phyloP scores from a whole-genome alignment of 2,797 vertebrate genomes.

The Oreonectes daqikongensis region DNA sequence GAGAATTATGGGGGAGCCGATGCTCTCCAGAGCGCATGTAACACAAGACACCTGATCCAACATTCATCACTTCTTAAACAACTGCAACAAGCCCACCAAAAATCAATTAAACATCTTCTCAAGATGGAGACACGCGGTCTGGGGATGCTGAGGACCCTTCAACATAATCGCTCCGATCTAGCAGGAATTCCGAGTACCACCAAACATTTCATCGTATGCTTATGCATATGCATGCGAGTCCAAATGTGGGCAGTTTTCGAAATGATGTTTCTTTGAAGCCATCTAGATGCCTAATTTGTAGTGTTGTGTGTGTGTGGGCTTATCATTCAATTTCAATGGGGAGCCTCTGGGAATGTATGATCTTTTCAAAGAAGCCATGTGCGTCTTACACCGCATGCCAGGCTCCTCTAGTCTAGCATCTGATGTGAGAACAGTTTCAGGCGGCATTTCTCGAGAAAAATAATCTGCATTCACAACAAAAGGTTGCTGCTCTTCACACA shows the following conservation, averaged over 20 bases:
- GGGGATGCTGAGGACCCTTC: constrained; percentile 34
- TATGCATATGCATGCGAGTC: constrained; percentile 14
- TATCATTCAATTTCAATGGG: constrained; percentile 17
- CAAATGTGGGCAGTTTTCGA: constrained; percentile 33
- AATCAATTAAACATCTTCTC: constrained; percentile 57
- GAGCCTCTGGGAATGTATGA: constrained; percentile 35
- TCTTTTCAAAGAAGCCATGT: constrained; percentile 43
- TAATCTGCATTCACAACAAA: constrained; percentile 20
- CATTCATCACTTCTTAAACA: constrained; percentile 58
- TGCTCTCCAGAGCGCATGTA: constrained; percentile 50
- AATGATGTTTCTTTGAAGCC: constrained; percentile 26
- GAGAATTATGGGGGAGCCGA: constrained; percentile 51
- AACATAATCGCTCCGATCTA: constrained; percentile 35
- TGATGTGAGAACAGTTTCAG: not conserved
- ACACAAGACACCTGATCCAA: constrained; percentile 50
- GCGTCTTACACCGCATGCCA: constrained; percentile 35
- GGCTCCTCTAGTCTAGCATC: constrained; percentile 10
- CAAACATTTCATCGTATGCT: constrained; percentile 6
- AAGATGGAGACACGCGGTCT: constrained; percentile 36
- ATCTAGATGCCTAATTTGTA: constrained; percentile 15
- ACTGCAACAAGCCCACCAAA: constrained; percentile 50
- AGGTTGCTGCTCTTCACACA: constrained; percentile 32
- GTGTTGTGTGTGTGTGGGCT: constrained; percentile 14
- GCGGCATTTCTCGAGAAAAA: constrained; percentile 11
- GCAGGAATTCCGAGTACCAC: constrained; percentile 13